A percentile compares a stretch with the other conserved stretches of the same genome.
Evolutionary conservation across 2,797 vertebrate species (phyloP).

Genomic region (Lophotriccus pileatus): DNA sequence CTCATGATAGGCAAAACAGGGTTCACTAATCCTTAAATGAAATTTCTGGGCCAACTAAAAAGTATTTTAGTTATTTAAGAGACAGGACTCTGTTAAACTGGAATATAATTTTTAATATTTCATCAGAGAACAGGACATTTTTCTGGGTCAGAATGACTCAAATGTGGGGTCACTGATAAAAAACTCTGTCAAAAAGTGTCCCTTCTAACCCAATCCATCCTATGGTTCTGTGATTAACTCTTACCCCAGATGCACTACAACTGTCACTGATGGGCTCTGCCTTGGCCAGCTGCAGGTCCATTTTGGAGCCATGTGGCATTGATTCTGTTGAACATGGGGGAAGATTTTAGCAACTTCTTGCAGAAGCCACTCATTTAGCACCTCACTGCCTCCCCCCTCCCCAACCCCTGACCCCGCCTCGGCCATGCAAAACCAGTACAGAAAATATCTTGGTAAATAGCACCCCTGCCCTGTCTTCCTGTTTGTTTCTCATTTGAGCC

Average conservation of each 20-base stretch:
- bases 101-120: background rate
- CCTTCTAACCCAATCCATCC: background rate
- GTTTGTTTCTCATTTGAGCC: background rate
- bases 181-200: background rate
- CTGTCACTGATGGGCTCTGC: rapidly evolving
- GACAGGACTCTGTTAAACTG: background rate
- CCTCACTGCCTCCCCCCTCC: no score
- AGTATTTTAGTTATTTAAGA: background rate
- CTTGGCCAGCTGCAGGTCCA: background rate
- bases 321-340: background rate
- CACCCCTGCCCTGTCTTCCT: background rate
- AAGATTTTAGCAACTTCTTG: background rate
- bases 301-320: background rate
- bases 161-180: background rate
- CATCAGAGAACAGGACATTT: background rate
- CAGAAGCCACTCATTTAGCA: background rate
- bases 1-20: conserved; percentile 18
- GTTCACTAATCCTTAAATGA: conserved; percentile 45
- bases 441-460: background rate
- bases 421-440: background rate
- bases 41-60: background rate
- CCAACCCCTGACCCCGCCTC: no score
- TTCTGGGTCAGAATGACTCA: background rate
- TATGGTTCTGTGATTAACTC: background rate
- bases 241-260: rapidly evolving